These are phyloP conservation scores for Sylvia atricapilla DNA, from an alignment of 2,113 vertebrate species.

Conservation along the genomic window DNA sequence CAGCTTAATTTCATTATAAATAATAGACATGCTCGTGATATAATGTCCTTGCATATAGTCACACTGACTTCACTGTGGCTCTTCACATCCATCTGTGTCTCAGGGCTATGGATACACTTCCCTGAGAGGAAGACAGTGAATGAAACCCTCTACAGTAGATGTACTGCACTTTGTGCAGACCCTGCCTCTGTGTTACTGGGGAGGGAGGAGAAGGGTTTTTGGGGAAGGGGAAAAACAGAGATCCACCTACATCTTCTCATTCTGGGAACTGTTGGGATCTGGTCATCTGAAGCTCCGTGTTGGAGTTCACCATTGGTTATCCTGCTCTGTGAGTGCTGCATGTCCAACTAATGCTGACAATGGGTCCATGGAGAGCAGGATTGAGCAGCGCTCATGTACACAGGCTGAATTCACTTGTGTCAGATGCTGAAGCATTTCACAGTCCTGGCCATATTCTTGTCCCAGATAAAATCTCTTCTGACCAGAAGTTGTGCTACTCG, in stretches of 20 bases:
- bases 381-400: neutral
- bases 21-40: conserved; percentile 31
- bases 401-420: neutral
- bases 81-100: conserved; percentile 4
- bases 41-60: conserved; percentile 12
- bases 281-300: neutral
- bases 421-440: neutral
- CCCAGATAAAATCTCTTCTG: neutral
- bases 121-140: neutral
- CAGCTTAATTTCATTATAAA: conserved; percentile 64
- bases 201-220: neutral
- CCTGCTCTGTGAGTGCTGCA: neutral
- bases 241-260: neutral
- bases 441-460: neutral
- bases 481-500: neutral
- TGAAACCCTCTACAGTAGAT: neutral
- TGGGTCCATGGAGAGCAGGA: neutral
- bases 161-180: neutral
- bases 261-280: neutral
- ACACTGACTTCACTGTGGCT: conserved; percentile 9
- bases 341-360: fast-evolving
- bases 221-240: neutral
- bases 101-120: neutral
- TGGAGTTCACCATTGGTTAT: neutral
- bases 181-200: neutral